phyloP scores from a whole-genome alignment of 2,888 invertebrate genomes.

The Apoda limacodes region DNA sequence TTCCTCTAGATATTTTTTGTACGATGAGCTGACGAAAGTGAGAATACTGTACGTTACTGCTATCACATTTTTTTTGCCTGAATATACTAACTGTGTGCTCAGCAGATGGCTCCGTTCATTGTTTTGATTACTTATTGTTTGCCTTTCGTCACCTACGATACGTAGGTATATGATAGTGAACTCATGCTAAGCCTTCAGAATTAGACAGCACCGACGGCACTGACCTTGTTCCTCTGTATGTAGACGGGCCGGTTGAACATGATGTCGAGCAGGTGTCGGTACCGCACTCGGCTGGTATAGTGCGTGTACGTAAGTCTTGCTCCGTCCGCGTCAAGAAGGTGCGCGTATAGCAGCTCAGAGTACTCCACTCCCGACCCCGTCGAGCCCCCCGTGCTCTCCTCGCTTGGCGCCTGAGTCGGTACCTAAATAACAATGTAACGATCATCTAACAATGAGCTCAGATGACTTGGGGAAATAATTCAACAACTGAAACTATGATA shows the following conservation, averaged over 20 bases:
- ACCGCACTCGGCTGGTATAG: conserved; percentile 82
- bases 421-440: conserved; percentile 58
- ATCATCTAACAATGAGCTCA: not conserved
- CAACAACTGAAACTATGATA: no score
- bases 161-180: no score
- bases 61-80: no score
- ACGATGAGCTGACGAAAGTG: no score
- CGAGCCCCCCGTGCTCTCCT: conserved; percentile 30
- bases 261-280: conserved; percentile 80
- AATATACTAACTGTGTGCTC: no score
- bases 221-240: conserved; percentile 78
- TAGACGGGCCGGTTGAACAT: conserved; percentile 84
- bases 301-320: conserved; percentile 85
- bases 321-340: conserved; percentile 83
- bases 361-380: conserved; percentile 50
- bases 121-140: no score
- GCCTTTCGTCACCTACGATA: no score
- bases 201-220: no score
- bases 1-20: no score
- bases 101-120: no score
- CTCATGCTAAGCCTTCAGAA: no score
- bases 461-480: not conserved
- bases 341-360: conserved; percentile 84
- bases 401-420: conserved; percentile 77
- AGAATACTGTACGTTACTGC: no score